Evolutionary conservation across 2,888 invertebrate genomes (phyloP), one percentile per base, ranked within the genome.

Genomic region (Drosophila formosana): DNA sequence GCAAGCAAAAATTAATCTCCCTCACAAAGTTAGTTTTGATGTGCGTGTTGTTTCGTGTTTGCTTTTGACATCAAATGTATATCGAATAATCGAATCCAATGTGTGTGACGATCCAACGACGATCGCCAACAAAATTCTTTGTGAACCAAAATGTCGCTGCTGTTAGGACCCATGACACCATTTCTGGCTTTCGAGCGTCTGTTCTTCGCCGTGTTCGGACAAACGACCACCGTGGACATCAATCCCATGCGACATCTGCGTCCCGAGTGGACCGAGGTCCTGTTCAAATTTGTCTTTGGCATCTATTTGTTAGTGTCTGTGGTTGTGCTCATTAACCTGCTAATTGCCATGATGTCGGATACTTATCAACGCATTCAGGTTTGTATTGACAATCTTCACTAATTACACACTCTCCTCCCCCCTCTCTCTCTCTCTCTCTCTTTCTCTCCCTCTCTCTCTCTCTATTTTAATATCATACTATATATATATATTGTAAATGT

Each of bases 341-440:
- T 99, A 93, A 99, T 99, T 95, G 99, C 99, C 94, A 99, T 99
- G 99, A 99, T 99, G 98, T 98, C 98, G 93, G 99, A 99, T 95
- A 99, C 99, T 90, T 99, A 99, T 94, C 99, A 99, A 93, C 95
- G 98, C 92, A 99, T 99, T 91, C 97, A 99, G 95, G 99, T 99
- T 95, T 95, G 93, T 94, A 93, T 93, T 91, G 78, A 82, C 82
- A 68, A 72, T 80, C 47, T 49, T 67, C 84, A 90, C 90, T 90
- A 91, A 91, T 85, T 62, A 91, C 90, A 84, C 73, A 46, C 67
- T 68, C 64, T 62, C 49, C 64, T 57, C 32, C 61, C 46, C 60
- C 56, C 64, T 57, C 32, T 52, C 46, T 52, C 56, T 78, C 64
- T 61, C 45, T 41, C 39, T 56, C 41, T 47, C 75, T 30, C 53